A percentile compares a stretch with the other conserved stretches of the same genome.
Evolutionary conservation across 2,888 invertebrate species (phyloP).

Genomic region (Blomia tropicalis): DNA sequence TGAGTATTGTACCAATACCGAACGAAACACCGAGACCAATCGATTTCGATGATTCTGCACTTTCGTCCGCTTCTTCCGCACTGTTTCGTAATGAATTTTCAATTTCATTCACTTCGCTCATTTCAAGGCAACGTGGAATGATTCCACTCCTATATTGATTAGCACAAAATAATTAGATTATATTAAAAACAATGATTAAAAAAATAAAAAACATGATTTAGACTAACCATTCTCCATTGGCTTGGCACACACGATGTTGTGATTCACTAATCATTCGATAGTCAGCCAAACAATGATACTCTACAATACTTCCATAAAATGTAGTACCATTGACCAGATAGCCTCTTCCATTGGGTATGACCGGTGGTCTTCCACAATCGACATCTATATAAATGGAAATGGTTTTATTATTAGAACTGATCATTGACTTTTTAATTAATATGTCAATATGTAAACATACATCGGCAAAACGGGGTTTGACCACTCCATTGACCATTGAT

Average conservation of each 20-base stretch:
- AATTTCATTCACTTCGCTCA: slow-evolving; percentile 22
- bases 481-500: slow-evolving; percentile 68
- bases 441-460: slow-evolving; percentile 43
- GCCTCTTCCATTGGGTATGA: slow-evolving; percentile 62
- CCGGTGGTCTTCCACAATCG: slow-evolving; percentile 61
- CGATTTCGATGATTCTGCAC: slow-evolving; percentile 29
- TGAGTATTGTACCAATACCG: slow-evolving; percentile 62
- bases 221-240: slow-evolving; percentile 26
- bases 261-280: slow-evolving; percentile 42
- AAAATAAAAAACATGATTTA: neutral
- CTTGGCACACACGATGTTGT: slow-evolving; percentile 26
- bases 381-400: no score
- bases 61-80: slow-evolving; percentile 15
- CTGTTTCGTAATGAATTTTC: slow-evolving; percentile 16
- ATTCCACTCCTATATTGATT: slow-evolving; percentile 18
- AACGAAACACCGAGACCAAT: slow-evolving; percentile 48
- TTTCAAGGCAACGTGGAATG: slow-evolving; percentile 24
- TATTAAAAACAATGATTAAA: no score
- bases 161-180: neutral
- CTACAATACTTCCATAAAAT: slow-evolving; percentile 62
- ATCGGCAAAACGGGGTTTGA: slow-evolving; percentile 56
- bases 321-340: slow-evolving; percentile 70
- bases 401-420: slow-evolving; percentile 28
- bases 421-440: neutral
- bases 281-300: slow-evolving; percentile 74